Conservation (phyloP, 2,113 vertebrate species). For the Alligator mississippiensis region DNA sequence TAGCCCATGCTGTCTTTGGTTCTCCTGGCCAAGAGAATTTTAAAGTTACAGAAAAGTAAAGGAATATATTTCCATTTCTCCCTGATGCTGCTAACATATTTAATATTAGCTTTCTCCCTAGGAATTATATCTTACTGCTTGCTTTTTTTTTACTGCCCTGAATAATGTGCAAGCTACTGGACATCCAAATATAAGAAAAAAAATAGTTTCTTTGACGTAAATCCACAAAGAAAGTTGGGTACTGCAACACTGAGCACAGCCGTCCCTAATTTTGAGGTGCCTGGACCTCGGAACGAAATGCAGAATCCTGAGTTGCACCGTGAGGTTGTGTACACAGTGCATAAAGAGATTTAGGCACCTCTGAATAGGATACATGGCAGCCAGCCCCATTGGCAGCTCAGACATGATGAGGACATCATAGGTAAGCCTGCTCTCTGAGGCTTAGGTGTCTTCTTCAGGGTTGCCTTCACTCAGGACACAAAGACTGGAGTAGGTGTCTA, state of each 20-base stretch:
- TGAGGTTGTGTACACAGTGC: neutral
- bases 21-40: neutral
- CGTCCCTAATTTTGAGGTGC: neutral
- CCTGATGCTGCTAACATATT: neutral
- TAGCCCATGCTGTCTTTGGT: neutral
- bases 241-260: neutral
- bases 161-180: neutral
- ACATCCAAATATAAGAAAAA: neutral
- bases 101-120: neutral
- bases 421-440: neutral
- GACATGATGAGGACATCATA: neutral
- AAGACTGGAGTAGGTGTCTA: neutral
- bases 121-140: neutral
- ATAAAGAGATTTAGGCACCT: conserved; percentile 12
- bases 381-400: neutral
- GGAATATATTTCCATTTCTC: neutral
- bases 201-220: neutral
- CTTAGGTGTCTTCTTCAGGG: neutral
- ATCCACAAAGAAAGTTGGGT: neutral
- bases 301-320: neutral
- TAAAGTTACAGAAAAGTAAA: neutral
- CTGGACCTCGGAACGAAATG: neutral
- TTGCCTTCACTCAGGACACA: neutral
- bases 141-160: neutral
- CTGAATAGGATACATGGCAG: conserved; percentile 17